Conservation (phyloP, 1,140 invertebrate species). For the Bombus polaris region DNA sequence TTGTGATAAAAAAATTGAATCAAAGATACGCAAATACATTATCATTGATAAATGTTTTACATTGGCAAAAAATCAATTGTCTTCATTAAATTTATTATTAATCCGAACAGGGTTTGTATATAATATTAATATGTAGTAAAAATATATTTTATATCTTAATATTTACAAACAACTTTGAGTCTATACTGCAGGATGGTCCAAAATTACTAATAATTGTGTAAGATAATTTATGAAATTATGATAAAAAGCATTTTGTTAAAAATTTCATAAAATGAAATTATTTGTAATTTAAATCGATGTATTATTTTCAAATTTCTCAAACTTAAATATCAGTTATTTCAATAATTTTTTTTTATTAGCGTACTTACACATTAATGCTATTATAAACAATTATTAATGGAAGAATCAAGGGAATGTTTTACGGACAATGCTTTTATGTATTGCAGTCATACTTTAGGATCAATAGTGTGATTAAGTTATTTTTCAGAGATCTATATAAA, state of each 20-base stretch:
- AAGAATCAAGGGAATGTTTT: slow-evolving; percentile 50
- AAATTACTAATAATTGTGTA: slow-evolving; percentile 37
- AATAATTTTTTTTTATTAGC: slow-evolving; percentile 35
- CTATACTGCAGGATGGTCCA: slow-evolving; percentile 60
- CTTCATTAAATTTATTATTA: slow-evolving; percentile 50
- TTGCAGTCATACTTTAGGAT: slow-evolving; percentile 51
- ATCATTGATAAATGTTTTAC: slow-evolving; percentile 10
- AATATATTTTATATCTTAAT: slow-evolving; percentile 66
- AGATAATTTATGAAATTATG: slow-evolving; percentile 50
- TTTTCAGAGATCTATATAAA: slow-evolving; percentile 29
- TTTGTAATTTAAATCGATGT: slow-evolving; percentile 30
- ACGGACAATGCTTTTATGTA: slow-evolving; percentile 66
- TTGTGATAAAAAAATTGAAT: slow-evolving; percentile 36
- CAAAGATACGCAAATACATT: slow-evolving; percentile 14
- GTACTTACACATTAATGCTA: slow-evolving; percentile 50
- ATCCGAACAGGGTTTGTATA: slow-evolving; percentile 64
- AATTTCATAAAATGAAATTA: slow-evolving; percentile 41
- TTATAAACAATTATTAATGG: slow-evolving; percentile 64
- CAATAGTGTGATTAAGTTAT: slow-evolving; percentile 36
- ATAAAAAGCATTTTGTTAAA: slow-evolving; percentile 60
- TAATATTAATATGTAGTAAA: slow-evolving; percentile 65
- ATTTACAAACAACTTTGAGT: slow-evolving; percentile 51
- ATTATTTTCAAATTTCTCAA: slow-evolving; percentile 31
- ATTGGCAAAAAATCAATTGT: slow-evolving; percentile 17
- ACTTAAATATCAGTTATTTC: not conserved